Base-by-base conservation (phyloP, 2,113 vertebrate genomes). In the Bucco capensis region DNA sequence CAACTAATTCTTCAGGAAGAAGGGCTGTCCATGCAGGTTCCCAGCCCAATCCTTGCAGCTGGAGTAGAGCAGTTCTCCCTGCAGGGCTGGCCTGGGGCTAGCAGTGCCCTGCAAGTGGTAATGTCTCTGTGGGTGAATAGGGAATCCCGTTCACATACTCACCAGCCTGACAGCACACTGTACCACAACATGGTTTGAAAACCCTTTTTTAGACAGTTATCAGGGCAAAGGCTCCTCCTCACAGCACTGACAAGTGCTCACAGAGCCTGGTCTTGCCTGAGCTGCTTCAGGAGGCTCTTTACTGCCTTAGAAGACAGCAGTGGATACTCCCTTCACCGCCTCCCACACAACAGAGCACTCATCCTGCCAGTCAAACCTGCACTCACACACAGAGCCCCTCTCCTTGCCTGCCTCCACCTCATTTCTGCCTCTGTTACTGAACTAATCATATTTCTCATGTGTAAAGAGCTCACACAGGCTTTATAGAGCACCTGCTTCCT, bases 121-220 rank as follows among this genome's bases (percentile, higher is more conserved):
- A 4, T 8, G 18, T 33, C 57, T 47, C 54, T 53, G 14, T 12
- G 13, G 8, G 42, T 4, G 33, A 61, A 5, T 0, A 4, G 11
- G 6, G 19, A 77, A 57, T 57, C 30, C 19, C 72, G 40, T 72
- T 77, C 11, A 76, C 46, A 74, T 31, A 27, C 21, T 60, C 22
- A 17, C 17, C 31, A 49, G 31, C 53, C 58, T 50, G 46, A 58
- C 46, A 58, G 16, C 27, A 65, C 79, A 65, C 35, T 30, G 47
- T 49, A 79, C 38, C 40, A 22, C 30, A 56, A 47, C 25, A 21
- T 8, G 18, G 19, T n/a, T 66, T 77, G 70, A 58, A 88, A 85
- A 50, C 10, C 53, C 30, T 71, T 40, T 82, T 76, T 37, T 28
- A 79, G 56, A 19, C 13, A 23, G 44, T 58, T 44, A 23, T 4